These are phyloP conservation scores for Vesta saturnalis DNA, from an alignment of 2,888 invertebrate genomes.

Conservation along the genomic window DNA sequence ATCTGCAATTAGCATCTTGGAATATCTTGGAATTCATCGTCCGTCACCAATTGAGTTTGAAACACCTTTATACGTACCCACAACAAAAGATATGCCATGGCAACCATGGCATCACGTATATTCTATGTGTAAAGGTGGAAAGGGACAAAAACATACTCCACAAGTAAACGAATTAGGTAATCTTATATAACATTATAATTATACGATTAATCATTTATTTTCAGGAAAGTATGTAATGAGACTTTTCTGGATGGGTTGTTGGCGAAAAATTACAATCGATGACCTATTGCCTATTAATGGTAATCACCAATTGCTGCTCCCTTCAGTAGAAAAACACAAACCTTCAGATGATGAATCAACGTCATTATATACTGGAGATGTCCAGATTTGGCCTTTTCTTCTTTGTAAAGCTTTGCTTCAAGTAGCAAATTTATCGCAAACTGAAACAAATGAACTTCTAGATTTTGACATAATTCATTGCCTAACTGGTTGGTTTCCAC, in stretches of 20 bases:
- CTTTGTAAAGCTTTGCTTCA: slow-evolving; percentile 63
- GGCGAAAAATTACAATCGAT: slow-evolving; percentile 63
- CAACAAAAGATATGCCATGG: slow-evolving; percentile 55
- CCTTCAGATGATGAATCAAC: not conserved
- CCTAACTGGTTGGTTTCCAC: slow-evolving; percentile 62
- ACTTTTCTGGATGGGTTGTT: slow-evolving; percentile 63
- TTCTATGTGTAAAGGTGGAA: slow-evolving; percentile 60
- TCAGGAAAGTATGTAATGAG: slow-evolving; percentile 64
- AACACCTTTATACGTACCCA: slow-evolving; percentile 53
- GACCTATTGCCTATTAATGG: slow-evolving; percentile 62
- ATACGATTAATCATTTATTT: not conserved
- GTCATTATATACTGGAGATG: slow-evolving; percentile 40
- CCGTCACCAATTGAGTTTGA: slow-evolving; percentile 56
- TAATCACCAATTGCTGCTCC: slow-evolving; percentile 35
- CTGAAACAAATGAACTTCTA: slow-evolving; percentile 52
- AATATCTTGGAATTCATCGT: slow-evolving; percentile 56
- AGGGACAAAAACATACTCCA: slow-evolving; percentile 57
- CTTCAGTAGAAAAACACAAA: not conserved
- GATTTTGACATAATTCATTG: slow-evolving; percentile 62
- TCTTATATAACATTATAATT: slow-evolving; percentile 4
- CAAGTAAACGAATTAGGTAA: slow-evolving; percentile 57
- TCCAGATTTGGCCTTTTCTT: slow-evolving; percentile 64
- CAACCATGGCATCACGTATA: slow-evolving; percentile 64
- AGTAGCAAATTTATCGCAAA: slow-evolving; percentile 60
- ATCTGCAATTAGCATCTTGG: slow-evolving; percentile 57